Evolutionary conservation across 2,797 vertebrate genomes (phyloP).

Genomic region (Tapera naevia): DNA sequence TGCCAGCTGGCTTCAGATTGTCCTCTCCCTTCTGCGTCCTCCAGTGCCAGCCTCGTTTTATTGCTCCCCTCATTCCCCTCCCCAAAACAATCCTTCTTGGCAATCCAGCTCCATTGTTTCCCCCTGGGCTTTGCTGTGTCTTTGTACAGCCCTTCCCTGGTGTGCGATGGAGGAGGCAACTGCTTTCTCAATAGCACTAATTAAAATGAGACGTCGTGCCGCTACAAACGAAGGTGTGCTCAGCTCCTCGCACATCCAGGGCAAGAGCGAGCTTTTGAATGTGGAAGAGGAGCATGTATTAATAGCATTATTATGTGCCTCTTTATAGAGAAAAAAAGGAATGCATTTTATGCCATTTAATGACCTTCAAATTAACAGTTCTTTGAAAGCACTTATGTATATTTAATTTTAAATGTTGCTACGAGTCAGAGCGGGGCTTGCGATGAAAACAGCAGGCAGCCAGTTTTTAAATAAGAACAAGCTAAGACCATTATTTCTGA

Average conservation of each 20-base stretch:
- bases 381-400: slow-evolving; percentile 80
- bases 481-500: slow-evolving; percentile 70
- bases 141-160: neutral
- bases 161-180: neutral
- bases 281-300: slow-evolving; percentile 24
- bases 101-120: neutral
- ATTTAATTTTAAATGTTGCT: slow-evolving; percentile 80
- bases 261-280: neutral
- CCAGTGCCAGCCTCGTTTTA: accelerated
- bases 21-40: neutral
- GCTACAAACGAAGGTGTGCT: neutral
- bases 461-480: slow-evolving; percentile 77
- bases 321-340: slow-evolving; percentile 65
- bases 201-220: neutral
- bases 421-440: slow-evolving; percentile 71
- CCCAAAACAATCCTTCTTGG: neutral
- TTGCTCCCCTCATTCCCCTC: neutral
- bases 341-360: slow-evolving; percentile 73
- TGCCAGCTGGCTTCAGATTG: neutral
- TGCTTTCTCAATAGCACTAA: neutral
- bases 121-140: neutral
- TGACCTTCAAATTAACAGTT: slow-evolving; percentile 83
- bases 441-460: slow-evolving; percentile 75
- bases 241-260: neutral
- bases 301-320: slow-evolving; percentile 63